Evolutionary conservation across 2,113 vertebrate genomes (phyloP).

Genomic region (Gambusia affinis): DNA sequence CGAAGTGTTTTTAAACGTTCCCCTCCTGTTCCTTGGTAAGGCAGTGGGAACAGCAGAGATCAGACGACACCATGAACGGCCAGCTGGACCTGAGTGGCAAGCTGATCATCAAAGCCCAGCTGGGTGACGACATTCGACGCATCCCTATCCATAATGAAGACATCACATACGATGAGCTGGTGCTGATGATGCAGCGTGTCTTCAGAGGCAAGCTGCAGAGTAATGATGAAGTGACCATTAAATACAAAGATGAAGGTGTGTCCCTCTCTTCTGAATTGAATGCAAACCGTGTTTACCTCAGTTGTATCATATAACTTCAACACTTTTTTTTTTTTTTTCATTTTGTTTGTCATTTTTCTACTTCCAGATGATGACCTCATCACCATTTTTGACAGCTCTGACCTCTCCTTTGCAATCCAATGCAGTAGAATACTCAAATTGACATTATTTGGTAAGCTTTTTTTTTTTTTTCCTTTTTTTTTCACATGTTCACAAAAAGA

Average conservation of each 20-base stretch:
- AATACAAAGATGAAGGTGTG: constrained; percentile 98
- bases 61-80: constrained; percentile 91
- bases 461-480: no score
- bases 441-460: constrained; percentile 92
- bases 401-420: constrained; percentile 98
- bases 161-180: constrained; percentile 97
- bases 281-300: neutral
- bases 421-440: constrained; percentile 99
- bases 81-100: constrained; percentile 98
- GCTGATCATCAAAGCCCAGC: constrained; percentile 98
- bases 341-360: constrained; percentile 12
- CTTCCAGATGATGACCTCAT: constrained; percentile 96
- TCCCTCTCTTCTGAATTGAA: neutral
- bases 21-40: constrained; percentile 38
- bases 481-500: no score
- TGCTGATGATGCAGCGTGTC: constrained; percentile 99
- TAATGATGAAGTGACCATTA: constrained; percentile 97
- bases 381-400: constrained; percentile 99
- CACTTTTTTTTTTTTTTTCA: constrained; percentile 1
- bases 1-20: neutral
- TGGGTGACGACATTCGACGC: constrained; percentile 96
- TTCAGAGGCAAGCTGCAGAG: constrained; percentile 97
- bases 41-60: constrained; percentile 71
- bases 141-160: constrained; percentile 99
- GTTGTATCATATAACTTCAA: neutral